Percentiles rank a stretch among this genome's conserved stretches.
Evolutionary conservation across 2,113 vertebrate genomes (phyloP).

Genomic region (Myiagra hebetior): DNA sequence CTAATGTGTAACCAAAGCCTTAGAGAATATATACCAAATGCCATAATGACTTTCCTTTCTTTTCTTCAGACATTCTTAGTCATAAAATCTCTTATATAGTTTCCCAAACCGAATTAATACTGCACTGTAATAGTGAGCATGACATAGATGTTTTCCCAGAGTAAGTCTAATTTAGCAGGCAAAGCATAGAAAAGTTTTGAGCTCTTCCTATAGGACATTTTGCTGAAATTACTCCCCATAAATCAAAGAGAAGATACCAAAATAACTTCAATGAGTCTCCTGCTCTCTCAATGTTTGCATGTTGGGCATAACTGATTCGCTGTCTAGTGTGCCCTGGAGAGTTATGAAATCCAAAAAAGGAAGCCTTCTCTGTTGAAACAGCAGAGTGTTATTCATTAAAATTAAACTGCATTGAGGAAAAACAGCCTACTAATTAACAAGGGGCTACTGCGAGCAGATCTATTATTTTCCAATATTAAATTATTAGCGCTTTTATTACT

Average conservation of each 20-base stretch:
- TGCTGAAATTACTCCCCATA: constrained; percentile 57
- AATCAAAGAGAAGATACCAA: constrained; percentile 25
- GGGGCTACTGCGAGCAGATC: not conserved
- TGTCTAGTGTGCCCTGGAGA: constrained; percentile 45
- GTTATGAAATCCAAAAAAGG: constrained; percentile 32
- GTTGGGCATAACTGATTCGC: constrained; percentile 28
- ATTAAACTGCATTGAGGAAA: not conserved
- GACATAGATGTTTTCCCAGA: not conserved
- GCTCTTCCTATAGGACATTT: constrained; percentile 19
- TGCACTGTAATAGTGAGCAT: not conserved
- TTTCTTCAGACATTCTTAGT: not conserved
- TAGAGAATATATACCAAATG: not conserved
- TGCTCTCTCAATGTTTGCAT: constrained; percentile 45
- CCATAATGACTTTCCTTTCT: not conserved
- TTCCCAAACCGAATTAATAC: constrained; percentile 5
- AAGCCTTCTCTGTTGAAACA: not conserved
- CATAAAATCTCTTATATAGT: not conserved
- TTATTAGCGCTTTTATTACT: constrained; percentile 36
- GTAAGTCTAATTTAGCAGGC: constrained; percentile 18
- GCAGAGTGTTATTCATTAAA: constrained; percentile 26
- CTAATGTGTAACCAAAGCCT: not conserved
- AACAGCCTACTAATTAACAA: not conserved
- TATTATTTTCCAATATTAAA: constrained; percentile 29
- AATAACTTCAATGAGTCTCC: constrained; percentile 43
- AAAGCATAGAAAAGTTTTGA: constrained; percentile 5